Evolutionary conservation across 2,113 vertebrate species (phyloP), one percentile per base, ranked within the genome.

Genomic region (Rhinopomastus cyanomelas): DNA sequence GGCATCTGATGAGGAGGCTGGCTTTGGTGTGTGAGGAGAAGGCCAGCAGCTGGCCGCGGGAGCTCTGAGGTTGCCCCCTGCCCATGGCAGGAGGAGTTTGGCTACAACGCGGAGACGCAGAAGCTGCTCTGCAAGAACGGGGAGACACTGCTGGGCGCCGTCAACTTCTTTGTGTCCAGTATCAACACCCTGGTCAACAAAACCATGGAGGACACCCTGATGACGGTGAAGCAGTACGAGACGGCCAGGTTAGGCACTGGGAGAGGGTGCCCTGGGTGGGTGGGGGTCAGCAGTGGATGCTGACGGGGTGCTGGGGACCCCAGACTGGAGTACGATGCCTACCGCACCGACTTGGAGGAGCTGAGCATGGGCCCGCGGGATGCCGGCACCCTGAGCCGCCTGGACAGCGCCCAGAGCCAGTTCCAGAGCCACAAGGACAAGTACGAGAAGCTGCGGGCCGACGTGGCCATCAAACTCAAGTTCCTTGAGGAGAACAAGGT

Each of bases 401-500:
- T 99, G 9, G 99, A 99, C 1, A 92, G 96, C 0, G 98, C 99
- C 36, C 98, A 99, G 96, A 97, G 98, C 69, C 98, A 98, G 80
- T 99, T 98, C 97, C 98, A 98, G 93, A 94, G 98, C 81, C 99
- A 99, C 80, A 98, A 98, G 94, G 98, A 98, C 77, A 99, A 99
- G 96, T 99, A 99, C 2, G 99, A 99, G 94, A 98, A 98, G 75
- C 98, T 99, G 60, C 98, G 99, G 17, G 98, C 98, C 0, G 99
- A 99, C 9, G 98, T 99, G 94, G 98, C 96, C 83, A 98, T 99
- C 95, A 99, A 99, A 94, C 98, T 99, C 81, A 99, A 99, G 95
- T 99, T 99, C 96, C 95, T 99, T 96, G 99, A 99, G 95, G 99
- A 99, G 96, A 99, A 99, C 95, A 99, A 99, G 98, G 99, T 99